phyloP scores from a whole-genome alignment of 1,140 invertebrate genomes.

The Pachypeltis micranthus region DNA sequence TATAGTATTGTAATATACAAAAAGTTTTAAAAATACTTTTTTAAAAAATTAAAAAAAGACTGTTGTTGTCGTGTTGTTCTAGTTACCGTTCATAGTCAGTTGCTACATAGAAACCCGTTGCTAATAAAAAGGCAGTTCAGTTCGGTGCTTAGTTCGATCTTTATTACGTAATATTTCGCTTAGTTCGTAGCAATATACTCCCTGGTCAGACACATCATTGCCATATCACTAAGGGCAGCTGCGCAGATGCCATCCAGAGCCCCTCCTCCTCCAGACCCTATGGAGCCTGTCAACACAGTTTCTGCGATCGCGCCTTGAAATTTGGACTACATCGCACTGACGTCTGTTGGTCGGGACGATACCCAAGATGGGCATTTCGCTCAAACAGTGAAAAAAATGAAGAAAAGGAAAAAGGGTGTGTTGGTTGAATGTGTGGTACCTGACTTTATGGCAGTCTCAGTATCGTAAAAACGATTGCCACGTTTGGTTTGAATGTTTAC shows the following conservation, averaged over 20 bases:
- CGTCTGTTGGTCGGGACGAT: slow-evolving; percentile 96
- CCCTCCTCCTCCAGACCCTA: slow-evolving; percentile 81
- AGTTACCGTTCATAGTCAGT: no score
- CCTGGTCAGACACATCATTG: no score
- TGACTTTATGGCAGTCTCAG: slow-evolving; percentile 80
- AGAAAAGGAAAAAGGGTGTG: slow-evolving; percentile 66
- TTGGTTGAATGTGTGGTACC: slow-evolving; percentile 94
- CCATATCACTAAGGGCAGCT: no score
- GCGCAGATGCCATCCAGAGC: slow-evolving; percentile 68
- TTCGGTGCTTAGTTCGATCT: no score
- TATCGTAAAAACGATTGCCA: slow-evolving; percentile 62
- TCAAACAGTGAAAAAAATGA: slow-evolving; percentile 71
- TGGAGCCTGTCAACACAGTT: slow-evolving; percentile 89
- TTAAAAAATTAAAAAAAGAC: no score
- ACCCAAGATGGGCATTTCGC: slow-evolving; percentile 59
- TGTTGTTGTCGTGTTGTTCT: no score
- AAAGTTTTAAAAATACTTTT: no score
- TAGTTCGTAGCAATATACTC: no score
- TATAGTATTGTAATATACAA: no score
- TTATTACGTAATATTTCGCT: no score
- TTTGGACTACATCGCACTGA: slow-evolving; percentile 93
- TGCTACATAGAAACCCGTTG: no score
- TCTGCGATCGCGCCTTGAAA: slow-evolving; percentile 87
- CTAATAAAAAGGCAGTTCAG: no score
- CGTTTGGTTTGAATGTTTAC: slow-evolving; percentile 82